Evolutionary conservation across 2,113 vertebrate genomes (phyloP).

Genomic region (Chaetops frenatus): DNA sequence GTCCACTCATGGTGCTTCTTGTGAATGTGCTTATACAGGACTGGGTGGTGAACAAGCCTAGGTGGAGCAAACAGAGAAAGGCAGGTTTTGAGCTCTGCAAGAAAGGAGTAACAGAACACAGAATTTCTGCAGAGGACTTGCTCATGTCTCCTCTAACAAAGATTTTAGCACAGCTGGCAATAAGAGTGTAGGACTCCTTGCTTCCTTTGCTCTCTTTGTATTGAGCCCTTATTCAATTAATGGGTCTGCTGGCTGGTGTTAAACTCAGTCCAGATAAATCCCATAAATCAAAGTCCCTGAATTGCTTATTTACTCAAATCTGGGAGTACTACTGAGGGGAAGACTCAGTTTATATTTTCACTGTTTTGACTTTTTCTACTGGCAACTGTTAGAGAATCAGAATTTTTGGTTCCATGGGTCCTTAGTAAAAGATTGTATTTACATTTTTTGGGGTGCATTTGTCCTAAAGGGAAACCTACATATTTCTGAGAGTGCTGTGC

Average conservation of each 20-base stretch:
- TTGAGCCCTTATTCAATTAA: neutral
- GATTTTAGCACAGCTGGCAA: neutral
- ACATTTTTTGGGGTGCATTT: neutral
- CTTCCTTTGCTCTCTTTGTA: neutral
- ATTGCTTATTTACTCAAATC: neutral
- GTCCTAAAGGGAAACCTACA: neutral
- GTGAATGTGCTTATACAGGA: slow-evolving; percentile 84
- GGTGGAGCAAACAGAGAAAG: neutral
- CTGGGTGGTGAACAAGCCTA: slow-evolving; percentile 86
- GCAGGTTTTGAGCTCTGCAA: neutral
- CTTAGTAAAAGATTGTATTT: neutral
- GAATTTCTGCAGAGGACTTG: neutral
- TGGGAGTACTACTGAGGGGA: neutral
- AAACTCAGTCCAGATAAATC: neutral
- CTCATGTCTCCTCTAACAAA: neutral
- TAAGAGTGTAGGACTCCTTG: neutral
- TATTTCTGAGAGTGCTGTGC: neutral
- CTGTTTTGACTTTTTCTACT: neutral
- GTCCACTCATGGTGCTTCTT: slow-evolving; percentile 98
- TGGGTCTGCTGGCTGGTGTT: neutral
- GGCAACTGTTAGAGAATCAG: neutral
- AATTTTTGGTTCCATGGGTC: neutral
- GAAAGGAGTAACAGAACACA: neutral
- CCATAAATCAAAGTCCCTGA: neutral
- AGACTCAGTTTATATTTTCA: neutral